These are phyloP conservation scores for Hydrozoanthus tunicans DNA, from an alignment of 64 coral and sea anemone genomes.

Conservation along the genomic window DNA sequence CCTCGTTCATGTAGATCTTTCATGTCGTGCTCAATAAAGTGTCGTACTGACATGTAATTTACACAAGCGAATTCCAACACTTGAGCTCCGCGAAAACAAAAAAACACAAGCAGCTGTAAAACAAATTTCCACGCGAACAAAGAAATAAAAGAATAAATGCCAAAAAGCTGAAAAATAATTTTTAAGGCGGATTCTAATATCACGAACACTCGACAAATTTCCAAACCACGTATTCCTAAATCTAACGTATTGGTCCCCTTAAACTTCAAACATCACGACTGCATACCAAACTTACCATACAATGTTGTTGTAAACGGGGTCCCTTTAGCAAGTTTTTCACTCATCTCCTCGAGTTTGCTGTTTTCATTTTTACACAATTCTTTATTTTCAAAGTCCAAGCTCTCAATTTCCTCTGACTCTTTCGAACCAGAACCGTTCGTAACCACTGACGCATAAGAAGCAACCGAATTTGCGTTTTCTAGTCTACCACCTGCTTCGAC, in stretches of 20 bases:
- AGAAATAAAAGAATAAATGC: neutral
- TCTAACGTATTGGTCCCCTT: neutral
- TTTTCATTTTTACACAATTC: constrained; percentile 11
- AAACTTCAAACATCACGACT: neutral
- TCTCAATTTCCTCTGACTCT: constrained; percentile 29
- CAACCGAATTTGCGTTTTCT: constrained; percentile 4
- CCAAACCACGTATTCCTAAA: no score
- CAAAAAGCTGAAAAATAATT: neutral
- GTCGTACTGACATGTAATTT: no score
- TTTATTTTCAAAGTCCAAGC: neutral
- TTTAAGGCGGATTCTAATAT: neutral
- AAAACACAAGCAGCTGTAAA: no score
- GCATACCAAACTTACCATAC: constrained; percentile 18
- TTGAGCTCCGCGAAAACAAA: no score
- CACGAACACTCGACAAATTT: no score
- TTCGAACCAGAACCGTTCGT: constrained; percentile 69
- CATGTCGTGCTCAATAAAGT: neutral
- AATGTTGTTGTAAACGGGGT: constrained; percentile 34
- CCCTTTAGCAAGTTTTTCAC: constrained; percentile 4
- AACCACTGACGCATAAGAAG: constrained; percentile 86
- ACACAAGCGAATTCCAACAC: no score
- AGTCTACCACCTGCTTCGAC: constrained; percentile 54
- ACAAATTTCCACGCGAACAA: neutral
- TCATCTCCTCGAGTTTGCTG: neutral
- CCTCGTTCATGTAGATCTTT: neutral